phyloP scores from a whole-genome alignment of 1,140 invertebrate genomes.

The Heliothis subflexa region DNA sequence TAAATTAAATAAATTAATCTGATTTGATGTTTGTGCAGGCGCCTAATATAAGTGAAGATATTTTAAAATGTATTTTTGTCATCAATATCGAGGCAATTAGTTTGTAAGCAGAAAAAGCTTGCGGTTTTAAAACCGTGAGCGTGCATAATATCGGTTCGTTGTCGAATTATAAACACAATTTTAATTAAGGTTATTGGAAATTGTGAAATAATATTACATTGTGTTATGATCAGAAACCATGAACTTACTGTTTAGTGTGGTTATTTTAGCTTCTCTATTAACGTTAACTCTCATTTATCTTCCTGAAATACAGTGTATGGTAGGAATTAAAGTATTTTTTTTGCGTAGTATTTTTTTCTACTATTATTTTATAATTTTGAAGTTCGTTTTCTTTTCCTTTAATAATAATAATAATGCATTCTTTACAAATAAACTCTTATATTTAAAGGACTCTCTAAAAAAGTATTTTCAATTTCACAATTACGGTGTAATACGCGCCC shows the following conservation, averaged over 20 bases:
- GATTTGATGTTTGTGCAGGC: background rate
- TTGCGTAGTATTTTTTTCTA: too few species aligned
- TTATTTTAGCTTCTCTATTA: too few species aligned
- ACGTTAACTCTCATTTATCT: too few species aligned
- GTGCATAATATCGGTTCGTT: constrained; percentile 27
- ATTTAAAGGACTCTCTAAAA: background rate
- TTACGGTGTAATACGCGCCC: background rate
- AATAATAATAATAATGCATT: too few species aligned
- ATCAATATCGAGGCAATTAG: background rate
- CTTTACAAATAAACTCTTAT: background rate
- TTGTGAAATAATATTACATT: background rate
- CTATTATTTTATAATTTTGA: too few species aligned
- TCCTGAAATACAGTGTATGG: too few species aligned
- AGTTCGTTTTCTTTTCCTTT: too few species aligned
- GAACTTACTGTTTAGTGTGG: too few species aligned
- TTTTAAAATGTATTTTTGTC: constrained; percentile 6
- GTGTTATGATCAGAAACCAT: background rate
- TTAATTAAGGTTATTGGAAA: background rate
- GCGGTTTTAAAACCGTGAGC: constrained; percentile 23
- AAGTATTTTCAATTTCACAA: background rate
- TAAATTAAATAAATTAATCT: background rate
- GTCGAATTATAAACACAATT: constrained; percentile 9
- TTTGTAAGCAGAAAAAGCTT: constrained; percentile 20
- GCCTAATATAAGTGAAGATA: background rate
- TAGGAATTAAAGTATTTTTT: too few species aligned